phyloP scores from a whole-genome alignment of 2,113 vertebrate genomes.

The Limanda limanda region DNA sequence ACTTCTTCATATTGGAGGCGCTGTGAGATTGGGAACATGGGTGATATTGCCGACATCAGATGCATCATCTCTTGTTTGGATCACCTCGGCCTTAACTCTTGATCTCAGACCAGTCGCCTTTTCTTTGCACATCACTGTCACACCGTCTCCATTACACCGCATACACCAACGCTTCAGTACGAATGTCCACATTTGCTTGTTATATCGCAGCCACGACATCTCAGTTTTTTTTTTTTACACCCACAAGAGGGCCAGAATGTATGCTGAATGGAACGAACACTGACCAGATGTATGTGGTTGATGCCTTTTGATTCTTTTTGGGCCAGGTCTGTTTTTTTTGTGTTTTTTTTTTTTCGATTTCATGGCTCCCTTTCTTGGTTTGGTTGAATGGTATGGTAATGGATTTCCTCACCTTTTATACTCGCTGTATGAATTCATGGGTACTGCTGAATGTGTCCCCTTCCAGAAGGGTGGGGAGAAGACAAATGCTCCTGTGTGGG shows the following conservation, averaged over 20 bases:
- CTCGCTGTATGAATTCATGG: conserved; percentile 81
- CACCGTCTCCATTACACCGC: neutral
- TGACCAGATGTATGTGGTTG: conserved; percentile 83
- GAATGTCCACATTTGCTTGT: conserved; percentile 47
- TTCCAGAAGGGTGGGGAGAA: conserved; percentile 17
- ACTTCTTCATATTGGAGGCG: conserved; percentile 35
- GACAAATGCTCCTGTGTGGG: conserved; percentile 75
- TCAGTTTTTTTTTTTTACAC: conserved; percentile 41
- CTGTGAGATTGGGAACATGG: conserved; percentile 70
- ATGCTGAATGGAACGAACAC: conserved; percentile 84
- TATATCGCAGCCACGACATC: conserved; percentile 36
- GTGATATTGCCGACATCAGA: conserved; percentile 64
- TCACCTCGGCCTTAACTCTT: conserved; percentile 86
- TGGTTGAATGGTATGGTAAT: conserved; percentile 57
- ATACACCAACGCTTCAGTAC: neutral
- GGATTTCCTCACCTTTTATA: conserved; percentile 85
- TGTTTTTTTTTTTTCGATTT: conserved; percentile 62
- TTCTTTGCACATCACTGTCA: conserved; percentile 62
- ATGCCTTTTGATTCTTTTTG: conserved; percentile 87
- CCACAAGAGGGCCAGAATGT: conserved; percentile 89
- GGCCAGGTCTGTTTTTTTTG: conserved; percentile 79
- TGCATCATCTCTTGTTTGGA: conserved; percentile 74
- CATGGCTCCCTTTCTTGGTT: conserved; percentile 68
- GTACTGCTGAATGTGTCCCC: conserved; percentile 84
- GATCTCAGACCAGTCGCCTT: conserved; percentile 71